phyloP scores from a whole-genome alignment of 2,888 invertebrate species.

The Eumerus sabulonum region DNA sequence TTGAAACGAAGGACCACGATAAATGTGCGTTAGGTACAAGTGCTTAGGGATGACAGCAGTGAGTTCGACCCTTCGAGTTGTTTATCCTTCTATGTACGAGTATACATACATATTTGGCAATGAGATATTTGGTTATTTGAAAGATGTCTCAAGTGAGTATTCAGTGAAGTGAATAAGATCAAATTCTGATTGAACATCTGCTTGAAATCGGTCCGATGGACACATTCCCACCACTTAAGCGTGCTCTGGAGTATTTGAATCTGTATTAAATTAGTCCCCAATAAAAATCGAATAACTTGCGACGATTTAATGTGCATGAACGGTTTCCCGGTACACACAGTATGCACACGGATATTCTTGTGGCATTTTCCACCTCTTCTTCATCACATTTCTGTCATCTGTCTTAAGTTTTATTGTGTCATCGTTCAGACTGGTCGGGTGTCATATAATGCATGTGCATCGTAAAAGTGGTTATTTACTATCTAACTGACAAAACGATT shows the following conservation, averaged over 20 bases:
- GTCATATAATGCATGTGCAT: conserved; percentile 20
- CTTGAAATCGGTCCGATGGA: conserved; percentile 7
- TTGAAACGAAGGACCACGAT: not conserved
- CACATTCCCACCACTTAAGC: too few relatives aligned
- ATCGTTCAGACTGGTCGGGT: conserved; percentile 13
- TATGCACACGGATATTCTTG: too few relatives aligned
- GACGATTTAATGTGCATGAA: conserved; percentile 36
- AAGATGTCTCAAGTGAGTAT: conserved; percentile 22
- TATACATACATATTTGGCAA: conserved; percentile 28
- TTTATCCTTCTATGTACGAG: conserved; percentile 21
- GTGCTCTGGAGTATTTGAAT: conserved; percentile 17
- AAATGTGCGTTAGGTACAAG: conserved; percentile 1
- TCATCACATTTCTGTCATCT: conserved; percentile 8
- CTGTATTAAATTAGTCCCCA: conserved; percentile 39
- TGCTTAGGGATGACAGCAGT: conserved; percentile 6
- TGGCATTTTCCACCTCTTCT: conserved; percentile 4
- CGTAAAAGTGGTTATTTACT: conserved; percentile 45
- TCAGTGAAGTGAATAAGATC: conserved; percentile 28
- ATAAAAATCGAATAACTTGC: conserved; percentile 40
- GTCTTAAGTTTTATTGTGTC: not conserved
- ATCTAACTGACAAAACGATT: conserved; percentile 2
- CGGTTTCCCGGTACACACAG: not conserved
- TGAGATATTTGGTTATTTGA: conserved; percentile 22
- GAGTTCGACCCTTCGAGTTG: not conserved
- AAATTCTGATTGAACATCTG: conserved; percentile 27